Base-by-base conservation (phyloP, 2,888 invertebrate species). In the Pecten maximus region DNA sequence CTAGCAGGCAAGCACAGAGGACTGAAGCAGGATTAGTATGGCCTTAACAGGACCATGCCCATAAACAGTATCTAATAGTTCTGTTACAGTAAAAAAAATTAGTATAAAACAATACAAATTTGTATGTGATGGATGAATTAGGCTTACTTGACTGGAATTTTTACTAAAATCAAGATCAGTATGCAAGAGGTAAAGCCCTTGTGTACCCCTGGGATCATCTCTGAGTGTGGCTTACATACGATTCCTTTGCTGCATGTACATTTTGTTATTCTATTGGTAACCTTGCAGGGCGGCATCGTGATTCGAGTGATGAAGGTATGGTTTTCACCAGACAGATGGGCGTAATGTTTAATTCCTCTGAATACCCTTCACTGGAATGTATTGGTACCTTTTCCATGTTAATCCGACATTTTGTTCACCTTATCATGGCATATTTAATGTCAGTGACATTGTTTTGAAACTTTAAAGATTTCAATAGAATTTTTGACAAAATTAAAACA, bases 251-350 rank as follows among this genome's bases (percentile, higher is more conserved):
- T 74, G 74, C 74, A 74, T 74, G 74, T 74, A 74, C 15, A 74
- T 74, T 74, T 74, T 74, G 74, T 74, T 74, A 74, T 74, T 74
- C 74, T 74, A 74, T 74, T 74, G 74, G 74, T 74, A 74, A 74
- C 90, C 88, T 90, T 89, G 74, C 92, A 93, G 92, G 92, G 89
- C 89, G 92, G 48, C 92, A 90, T 74, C 89, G 89, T 89, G 90
- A 92, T 87, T 91, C 91, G 12, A 92, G 90, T 86, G 93, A 94
- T 91, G 93, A 93, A 91, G 93, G 93, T 93, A 93, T 91, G 92
- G 40, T 35, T 89, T 28, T 74, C 74, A 74, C 74, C 74, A 74
- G 23, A 74, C 74, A 74, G 28, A 74, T 40, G 44, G 44, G 50
- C 44, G n/a, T 54, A 35, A 54, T 89, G 60, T 87, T 40, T 50